phyloP scores from a whole-genome alignment of 2,113 vertebrate genomes.

The Blennius ocellaris region DNA sequence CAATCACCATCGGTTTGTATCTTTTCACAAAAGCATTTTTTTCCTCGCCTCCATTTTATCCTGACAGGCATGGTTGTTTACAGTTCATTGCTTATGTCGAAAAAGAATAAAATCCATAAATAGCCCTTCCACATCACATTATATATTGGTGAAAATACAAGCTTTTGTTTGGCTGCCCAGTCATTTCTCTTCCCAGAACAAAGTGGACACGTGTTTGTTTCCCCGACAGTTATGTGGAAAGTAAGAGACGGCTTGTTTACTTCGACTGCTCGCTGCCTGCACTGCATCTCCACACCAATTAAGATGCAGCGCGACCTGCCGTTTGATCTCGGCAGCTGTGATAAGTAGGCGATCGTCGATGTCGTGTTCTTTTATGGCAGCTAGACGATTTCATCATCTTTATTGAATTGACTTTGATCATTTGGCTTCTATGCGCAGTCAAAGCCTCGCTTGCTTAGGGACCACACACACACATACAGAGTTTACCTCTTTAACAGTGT shows the following conservation, averaged over 20 bases:
- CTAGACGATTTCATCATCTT: slow-evolving; percentile 52
- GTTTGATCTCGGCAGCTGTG: slow-evolving; percentile 25
- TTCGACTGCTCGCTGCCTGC: neutral
- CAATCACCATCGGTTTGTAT: neutral
- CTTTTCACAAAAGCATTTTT: neutral
- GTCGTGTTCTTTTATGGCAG: slow-evolving; percentile 24
- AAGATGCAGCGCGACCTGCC: slow-evolving; percentile 1
- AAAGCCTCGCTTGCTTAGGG: slow-evolving; percentile 15
- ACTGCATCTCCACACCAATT: neutral
- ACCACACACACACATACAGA: slow-evolving; percentile 1
- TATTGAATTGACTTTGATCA: slow-evolving; percentile 48
- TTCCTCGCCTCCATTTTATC: neutral
- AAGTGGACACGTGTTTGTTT: neutral
- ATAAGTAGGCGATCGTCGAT: slow-evolving; percentile 29
- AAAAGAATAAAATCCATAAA: no score
- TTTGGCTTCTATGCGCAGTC: slow-evolving; percentile 22
- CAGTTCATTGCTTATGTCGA: neutral
- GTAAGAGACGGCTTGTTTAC: slow-evolving; percentile 7
- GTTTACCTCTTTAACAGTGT: slow-evolving; percentile 23
- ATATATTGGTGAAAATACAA: no score
- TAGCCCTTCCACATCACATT: no score
- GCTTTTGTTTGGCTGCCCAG: no score
- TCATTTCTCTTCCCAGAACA: neutral
- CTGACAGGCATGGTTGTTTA: neutral
- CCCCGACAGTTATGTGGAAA: neutral